phyloP scores from a whole-genome alignment of 2,113 vertebrate species.

The Lucifuga dentata region DNA sequence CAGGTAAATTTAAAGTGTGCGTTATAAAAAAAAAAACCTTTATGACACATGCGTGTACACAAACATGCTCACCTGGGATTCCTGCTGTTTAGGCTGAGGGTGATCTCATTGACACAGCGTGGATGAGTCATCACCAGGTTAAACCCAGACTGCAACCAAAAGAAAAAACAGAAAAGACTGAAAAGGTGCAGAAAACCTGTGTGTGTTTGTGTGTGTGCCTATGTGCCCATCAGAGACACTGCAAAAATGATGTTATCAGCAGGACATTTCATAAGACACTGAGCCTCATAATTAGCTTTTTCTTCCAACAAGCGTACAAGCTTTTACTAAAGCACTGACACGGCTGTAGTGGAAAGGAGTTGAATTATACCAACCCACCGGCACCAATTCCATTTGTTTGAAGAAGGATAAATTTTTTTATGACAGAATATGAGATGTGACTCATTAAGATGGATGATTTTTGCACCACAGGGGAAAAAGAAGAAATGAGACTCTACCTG shows the following conservation, averaged over 20 bases:
- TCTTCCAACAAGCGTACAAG: background rate
- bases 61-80: constrained; percentile 87
- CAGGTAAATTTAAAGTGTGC: background rate
- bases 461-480: background rate
- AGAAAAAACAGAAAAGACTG: background rate
- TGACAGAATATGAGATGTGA: background rate
- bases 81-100: constrained; percentile 95
- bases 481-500: constrained; percentile 84
- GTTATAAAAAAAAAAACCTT: background rate
- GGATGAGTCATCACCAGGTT: constrained; percentile 96
- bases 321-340: background rate
- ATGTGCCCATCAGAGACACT: too few species aligned
- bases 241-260: too few species aligned
- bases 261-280: too few species aligned
- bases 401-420: background rate
- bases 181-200: background rate
- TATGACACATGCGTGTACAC: background rate
- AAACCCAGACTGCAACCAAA: constrained; percentile 89
- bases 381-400: background rate
- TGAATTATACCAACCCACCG: background rate
- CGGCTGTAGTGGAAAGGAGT: background rate
- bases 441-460: background rate
- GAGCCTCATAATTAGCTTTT: background rate
- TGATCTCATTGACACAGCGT: constrained; percentile 95
- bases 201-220: too few species aligned